Evolutionary conservation across 2,797 vertebrate genomes (phyloP).

Genomic region (Sebastes miniatus): DNA sequence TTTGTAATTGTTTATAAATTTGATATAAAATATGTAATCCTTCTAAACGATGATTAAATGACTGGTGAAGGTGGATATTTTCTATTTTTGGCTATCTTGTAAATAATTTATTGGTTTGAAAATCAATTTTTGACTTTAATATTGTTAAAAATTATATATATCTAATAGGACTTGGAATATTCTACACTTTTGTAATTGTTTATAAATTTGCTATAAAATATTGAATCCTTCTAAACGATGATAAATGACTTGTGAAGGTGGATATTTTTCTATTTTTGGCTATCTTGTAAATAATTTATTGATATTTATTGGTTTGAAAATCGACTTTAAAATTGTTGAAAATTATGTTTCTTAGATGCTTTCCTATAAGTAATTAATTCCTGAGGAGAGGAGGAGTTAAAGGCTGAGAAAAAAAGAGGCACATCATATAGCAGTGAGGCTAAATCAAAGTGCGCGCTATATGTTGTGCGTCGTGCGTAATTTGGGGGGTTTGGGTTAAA

Average conservation of each 20-base stretch:
- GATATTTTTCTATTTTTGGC: background rate
- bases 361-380: slow-evolving; percentile 38
- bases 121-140: background rate
- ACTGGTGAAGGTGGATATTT: background rate
- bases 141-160: background rate
- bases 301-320: background rate
- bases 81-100: background rate
- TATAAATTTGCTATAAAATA: background rate
- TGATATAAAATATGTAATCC: background rate
- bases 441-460: slow-evolving; percentile 57
- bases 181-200: background rate
- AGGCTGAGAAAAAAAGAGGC: slow-evolving; percentile 11
- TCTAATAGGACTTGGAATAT: background rate
- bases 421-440: slow-evolving; percentile 38
- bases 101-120: background rate
- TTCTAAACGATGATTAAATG: background rate
- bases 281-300: background rate
- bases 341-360: slow-evolving; percentile 7
- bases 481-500: slow-evolving; percentile 58
- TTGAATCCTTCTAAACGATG: background rate
- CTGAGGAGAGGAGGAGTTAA: slow-evolving; percentile 36
- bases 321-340: background rate
- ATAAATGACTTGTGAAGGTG: background rate
- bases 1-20: background rate
- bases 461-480: slow-evolving; percentile 59